A percentile compares a stretch with the other conserved stretches of the same genome.
Conservation (phyloP, 2,888 invertebrate species). For the Parnassius apollo region DNA sequence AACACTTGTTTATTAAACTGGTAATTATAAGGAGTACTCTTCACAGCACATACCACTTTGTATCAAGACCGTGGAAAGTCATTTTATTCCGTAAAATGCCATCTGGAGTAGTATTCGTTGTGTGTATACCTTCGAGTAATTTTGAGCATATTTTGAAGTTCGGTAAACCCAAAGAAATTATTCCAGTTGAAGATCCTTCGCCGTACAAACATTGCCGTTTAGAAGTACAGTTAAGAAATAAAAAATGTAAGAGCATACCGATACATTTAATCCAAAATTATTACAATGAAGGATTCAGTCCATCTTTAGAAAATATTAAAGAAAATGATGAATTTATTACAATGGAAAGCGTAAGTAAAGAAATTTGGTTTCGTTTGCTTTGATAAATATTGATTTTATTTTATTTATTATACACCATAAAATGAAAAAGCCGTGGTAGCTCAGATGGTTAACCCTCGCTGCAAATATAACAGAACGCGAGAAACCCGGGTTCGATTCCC, state of each 20-base stretch:
- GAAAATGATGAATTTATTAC: slow-evolving; percentile 81
- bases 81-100: slow-evolving; percentile 62
- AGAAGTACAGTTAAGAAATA: slow-evolving; percentile 63
- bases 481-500: no score
- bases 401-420: no score
- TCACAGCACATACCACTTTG: background rate
- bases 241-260: slow-evolving; percentile 64
- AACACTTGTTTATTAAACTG: slow-evolving; percentile 12
- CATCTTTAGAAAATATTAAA: slow-evolving; percentile 60
- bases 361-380: no score
- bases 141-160: slow-evolving; percentile 83
- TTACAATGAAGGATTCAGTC: slow-evolving; percentile 58
- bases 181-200: slow-evolving; percentile 43
- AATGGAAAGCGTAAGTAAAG: slow-evolving; percentile 83
- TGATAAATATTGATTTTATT: no score
- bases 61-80: background rate
- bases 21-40: background rate
- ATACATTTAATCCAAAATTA: slow-evolving; percentile 64
- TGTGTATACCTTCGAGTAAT: slow-evolving; percentile 85
- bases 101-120: slow-evolving; percentile 84
- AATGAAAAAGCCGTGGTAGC: no score
- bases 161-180: slow-evolving; percentile 65
- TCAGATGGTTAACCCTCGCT: no score
- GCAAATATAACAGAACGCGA: no score
- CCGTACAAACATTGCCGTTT: slow-evolving; percentile 51